These are phyloP conservation scores for Watsonalla binaria DNA, from an alignment of 2,888 invertebrate species.

Conservation along the genomic window DNA sequence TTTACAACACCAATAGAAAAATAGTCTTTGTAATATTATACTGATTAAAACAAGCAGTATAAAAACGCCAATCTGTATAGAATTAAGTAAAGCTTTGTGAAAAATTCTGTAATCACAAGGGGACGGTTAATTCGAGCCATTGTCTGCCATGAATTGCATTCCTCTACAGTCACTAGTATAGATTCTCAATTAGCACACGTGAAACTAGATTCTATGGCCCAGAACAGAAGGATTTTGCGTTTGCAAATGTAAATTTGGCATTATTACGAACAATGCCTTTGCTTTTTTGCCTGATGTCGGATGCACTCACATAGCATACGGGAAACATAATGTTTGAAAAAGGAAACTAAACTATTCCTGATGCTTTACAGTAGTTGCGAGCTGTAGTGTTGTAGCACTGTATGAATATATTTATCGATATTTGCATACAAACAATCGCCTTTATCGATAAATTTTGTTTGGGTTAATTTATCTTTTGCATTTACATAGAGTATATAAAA, in stretches of 20 bases:
- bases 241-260: conserved; percentile 2
- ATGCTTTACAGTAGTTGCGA: background rate
- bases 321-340: conserved; percentile 26
- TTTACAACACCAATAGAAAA: too few relatives aligned
- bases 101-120: conserved; percentile 26
- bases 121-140: conserved; percentile 39
- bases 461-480: too few relatives aligned
- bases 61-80: conserved; percentile 15
- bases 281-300: conserved; percentile 5
- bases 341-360: conserved; percentile 13
- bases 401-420: too few relatives aligned
- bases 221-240: conserved; percentile 11
- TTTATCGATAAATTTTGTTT: too few relatives aligned
- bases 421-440: too few relatives aligned
- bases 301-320: conserved; percentile 15
- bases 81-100: conserved; percentile 20
- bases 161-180: conserved; percentile 25
- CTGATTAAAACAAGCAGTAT: too few relatives aligned
- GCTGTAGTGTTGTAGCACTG: background rate
- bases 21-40: too few relatives aligned
- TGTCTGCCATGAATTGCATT: conserved; percentile 43
- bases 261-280: conserved; percentile 12
- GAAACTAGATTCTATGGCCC: conserved; percentile 9
- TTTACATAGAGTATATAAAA: too few relatives aligned
- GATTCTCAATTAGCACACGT: conserved; percentile 9